These are phyloP conservation scores for Xanthorhoe designata DNA, from an alignment of 2,888 invertebrate genomes.

Conservation along the genomic window DNA sequence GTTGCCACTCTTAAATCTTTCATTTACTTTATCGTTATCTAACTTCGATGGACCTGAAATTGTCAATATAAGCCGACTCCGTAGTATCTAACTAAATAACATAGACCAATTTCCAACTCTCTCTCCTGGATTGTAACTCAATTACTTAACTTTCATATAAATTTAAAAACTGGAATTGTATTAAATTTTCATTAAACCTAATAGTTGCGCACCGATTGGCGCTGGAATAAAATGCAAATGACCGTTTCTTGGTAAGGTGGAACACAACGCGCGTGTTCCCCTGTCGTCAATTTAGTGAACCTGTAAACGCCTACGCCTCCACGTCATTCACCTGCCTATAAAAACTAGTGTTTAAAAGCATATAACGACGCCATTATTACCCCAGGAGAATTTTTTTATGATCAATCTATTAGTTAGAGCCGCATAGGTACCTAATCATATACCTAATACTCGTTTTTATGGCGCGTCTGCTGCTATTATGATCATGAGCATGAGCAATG, in stretches of 20 bases:
- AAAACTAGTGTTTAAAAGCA: conserved; percentile 51
- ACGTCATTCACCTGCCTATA: conserved; percentile 46
- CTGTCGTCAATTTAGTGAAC: conserved; percentile 55
- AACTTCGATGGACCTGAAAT: conserved; percentile 16
- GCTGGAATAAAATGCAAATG: conserved; percentile 59
- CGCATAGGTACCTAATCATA: conserved; percentile 9
- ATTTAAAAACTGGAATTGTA: conserved; percentile 19
- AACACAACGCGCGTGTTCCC: conserved; percentile 50
- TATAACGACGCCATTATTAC: conserved; percentile 45
- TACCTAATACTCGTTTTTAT: conserved; percentile 37
- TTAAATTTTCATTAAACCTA: conserved; percentile 29
- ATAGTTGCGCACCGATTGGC: conserved; percentile 36
- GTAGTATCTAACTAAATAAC: conserved; percentile 23
- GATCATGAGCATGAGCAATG: conserved; percentile 29
- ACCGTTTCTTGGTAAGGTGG: conserved; percentile 62
- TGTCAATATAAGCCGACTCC: conserved; percentile 25
- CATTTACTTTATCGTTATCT: background rate
- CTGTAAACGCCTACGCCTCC: conserved; percentile 61
- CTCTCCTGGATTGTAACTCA: conserved; percentile 24
- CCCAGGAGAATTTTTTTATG: conserved; percentile 49
- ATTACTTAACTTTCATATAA: conserved; percentile 25
- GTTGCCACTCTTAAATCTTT: background rate
- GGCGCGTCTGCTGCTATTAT: conserved; percentile 36
- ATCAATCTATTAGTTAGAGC: conserved; percentile 48
- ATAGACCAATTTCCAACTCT: conserved; percentile 29